These are phyloP conservation scores for Turritopsis rubra DNA, from an alignment of 30 jellyfish, hydroid and myxozoan genomes.

Conservation along the genomic window DNA sequence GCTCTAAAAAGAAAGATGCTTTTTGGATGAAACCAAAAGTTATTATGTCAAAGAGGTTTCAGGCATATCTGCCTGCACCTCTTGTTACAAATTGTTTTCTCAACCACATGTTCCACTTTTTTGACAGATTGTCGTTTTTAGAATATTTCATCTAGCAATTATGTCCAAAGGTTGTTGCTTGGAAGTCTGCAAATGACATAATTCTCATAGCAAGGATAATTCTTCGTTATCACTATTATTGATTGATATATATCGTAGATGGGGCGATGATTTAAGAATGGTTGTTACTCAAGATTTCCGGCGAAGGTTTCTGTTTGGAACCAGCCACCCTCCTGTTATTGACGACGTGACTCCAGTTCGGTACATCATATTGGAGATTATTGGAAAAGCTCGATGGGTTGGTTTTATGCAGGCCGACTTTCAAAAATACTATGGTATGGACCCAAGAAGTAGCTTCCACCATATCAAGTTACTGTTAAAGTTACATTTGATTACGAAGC, in stretches of 20 bases:
- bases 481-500: conserved; percentile 62
- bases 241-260: conserved; percentile 10
- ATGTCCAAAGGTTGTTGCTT: too few relatives aligned
- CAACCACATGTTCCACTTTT: too few relatives aligned
- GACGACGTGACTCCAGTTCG: conserved; percentile 36
- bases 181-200: too few relatives aligned
- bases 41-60: too few relatives aligned
- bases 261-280: conserved; percentile 47
- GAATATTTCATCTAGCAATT: too few relatives aligned
- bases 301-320: conserved; percentile 46
- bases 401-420: conserved; percentile 81
- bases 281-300: conserved; percentile 62
- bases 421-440: conserved; percentile 46
- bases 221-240: background rate
- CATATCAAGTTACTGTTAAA: conserved; percentile 45
- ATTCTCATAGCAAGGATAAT: background rate
- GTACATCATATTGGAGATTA: conserved; percentile 51
- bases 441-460: conserved; percentile 69
- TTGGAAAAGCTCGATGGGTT: conserved; percentile 55
- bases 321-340: conserved; percentile 34
- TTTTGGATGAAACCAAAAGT: too few relatives aligned
- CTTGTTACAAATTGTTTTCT: too few relatives aligned
- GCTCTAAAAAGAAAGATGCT: too few relatives aligned
- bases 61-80: too few relatives aligned
- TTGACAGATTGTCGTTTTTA: too few relatives aligned